These are phyloP conservation scores for Tretioscincus oriximinensis DNA, from an alignment of 2,113 vertebrate species.

Conservation along the genomic window DNA sequence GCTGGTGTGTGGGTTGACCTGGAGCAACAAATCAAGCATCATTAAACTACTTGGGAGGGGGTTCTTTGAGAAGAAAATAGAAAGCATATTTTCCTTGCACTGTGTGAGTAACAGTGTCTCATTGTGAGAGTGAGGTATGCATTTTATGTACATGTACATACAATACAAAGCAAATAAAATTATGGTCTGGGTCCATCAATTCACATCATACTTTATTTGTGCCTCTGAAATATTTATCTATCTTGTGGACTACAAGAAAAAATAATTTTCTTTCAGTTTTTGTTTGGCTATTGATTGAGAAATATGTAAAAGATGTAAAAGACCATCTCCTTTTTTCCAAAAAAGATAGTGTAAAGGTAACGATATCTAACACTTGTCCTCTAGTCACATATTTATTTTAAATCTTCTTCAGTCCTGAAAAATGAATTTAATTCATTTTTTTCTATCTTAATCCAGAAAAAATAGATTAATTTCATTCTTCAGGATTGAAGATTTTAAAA, in stretches of 20 bases:
- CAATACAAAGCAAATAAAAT: no score
- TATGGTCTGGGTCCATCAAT: not conserved
- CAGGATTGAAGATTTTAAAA: no score
- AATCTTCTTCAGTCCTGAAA: not conserved
- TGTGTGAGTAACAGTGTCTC: not conserved
- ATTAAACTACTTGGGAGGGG: no score
- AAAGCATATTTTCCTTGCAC: not conserved
- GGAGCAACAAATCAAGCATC: not conserved
- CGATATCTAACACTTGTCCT: not conserved
- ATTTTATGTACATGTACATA: not conserved
- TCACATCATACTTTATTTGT: not conserved
- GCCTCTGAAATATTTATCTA: not conserved
- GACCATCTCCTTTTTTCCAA: no score
- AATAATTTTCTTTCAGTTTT: not conserved
- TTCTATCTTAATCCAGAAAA: no score
- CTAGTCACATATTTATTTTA: no score
- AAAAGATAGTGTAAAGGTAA: not conserved
- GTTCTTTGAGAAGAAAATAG: not conserved
- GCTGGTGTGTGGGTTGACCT: not conserved
- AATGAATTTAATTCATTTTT: not conserved
- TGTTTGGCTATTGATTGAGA: not conserved
- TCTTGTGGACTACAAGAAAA: not conserved
- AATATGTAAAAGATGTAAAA: not conserved
- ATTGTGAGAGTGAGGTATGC: not conserved
- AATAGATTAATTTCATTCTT: no score